Conservation (phyloP, 2,797 vertebrate genomes). For the Sylvia borin region DNA sequence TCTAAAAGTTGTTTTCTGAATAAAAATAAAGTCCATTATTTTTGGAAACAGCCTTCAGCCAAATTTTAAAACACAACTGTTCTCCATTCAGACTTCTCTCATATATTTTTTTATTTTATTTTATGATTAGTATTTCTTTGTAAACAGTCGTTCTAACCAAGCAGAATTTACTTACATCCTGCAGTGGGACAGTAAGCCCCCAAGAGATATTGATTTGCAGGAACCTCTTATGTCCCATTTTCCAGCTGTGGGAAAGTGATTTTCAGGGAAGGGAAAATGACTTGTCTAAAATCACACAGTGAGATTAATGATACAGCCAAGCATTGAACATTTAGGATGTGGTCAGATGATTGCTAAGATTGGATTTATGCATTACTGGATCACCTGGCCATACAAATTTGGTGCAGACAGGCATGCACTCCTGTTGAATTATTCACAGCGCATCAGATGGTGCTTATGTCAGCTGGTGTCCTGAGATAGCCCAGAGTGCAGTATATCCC, state of each 20-base stretch:
- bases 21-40: not conserved
- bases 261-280: constrained; percentile 35
- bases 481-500: not conserved
- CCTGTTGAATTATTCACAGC: constrained; percentile 26
- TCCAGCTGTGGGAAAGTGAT: constrained; percentile 23
- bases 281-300: constrained; percentile 29
- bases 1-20: not conserved
- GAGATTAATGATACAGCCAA: constrained; percentile 27
- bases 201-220: not conserved
- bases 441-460: not conserved
- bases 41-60: not conserved
- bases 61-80: not conserved
- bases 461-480: not conserved
- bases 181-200: not conserved
- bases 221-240: not conserved
- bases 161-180: not conserved
- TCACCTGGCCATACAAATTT: constrained; percentile 39
- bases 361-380: constrained; percentile 28
- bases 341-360: constrained; percentile 33
- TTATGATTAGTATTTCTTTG: not conserved
- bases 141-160: not conserved
- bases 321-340: not conserved
- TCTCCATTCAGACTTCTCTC: not conserved
- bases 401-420: not conserved
- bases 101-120: not conserved